Base-by-base conservation (phyloP, 35 echinoderm and acorn worm species). In the Acanthaster planci region DNA sequence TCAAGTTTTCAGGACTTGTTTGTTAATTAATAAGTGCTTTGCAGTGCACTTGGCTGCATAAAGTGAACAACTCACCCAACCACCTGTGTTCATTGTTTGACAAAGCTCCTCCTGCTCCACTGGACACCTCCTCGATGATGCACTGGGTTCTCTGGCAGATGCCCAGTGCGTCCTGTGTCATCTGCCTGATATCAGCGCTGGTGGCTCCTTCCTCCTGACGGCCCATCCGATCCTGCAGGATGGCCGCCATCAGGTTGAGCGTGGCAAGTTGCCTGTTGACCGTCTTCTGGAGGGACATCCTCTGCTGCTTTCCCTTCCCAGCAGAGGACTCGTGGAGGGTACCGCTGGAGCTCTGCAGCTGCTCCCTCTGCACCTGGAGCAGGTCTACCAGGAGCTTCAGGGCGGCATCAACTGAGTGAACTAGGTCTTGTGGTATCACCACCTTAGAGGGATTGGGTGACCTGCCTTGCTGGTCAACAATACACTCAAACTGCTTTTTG, bases 81-180 rank as follows among this genome's bases (percentile, higher is more conserved):
- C 94, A 97, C 39, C 84, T 89, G 91, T 97, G 84, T 80, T 97
- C 94, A 84, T 97, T 84, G 21, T 79, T 84, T 55, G 87, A 85
- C 15, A 97, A 52, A n/a, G 87, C 53, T 77, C 94, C 94, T 52
- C 94, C 94, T 27, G 75, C 77, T 5, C 94, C 94, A 51, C 80
- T 47, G 34, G 94, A 92, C 26, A 97, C 94, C 56, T 89, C 55
- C 22, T 91, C 83, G n/a, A 97, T 93, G 52, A 97, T 44, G 30
- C 72, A 31, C 23, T 84, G 60, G 37, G 84, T 93, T 75, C 78
- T 92, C 40, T 93, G 55, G 55, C 84, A 84, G 10, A 90, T 56
- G 22, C 60, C 87, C 7, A 80, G 23, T 18, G 81, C 81, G 59
- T 53, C 81, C 44, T 32, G 35, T 15, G 52, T 78, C 38, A 79